These are phyloP conservation scores for Ctenicera cuprea DNA, from an alignment of 2,888 invertebrate species.

Conservation along the genomic window DNA sequence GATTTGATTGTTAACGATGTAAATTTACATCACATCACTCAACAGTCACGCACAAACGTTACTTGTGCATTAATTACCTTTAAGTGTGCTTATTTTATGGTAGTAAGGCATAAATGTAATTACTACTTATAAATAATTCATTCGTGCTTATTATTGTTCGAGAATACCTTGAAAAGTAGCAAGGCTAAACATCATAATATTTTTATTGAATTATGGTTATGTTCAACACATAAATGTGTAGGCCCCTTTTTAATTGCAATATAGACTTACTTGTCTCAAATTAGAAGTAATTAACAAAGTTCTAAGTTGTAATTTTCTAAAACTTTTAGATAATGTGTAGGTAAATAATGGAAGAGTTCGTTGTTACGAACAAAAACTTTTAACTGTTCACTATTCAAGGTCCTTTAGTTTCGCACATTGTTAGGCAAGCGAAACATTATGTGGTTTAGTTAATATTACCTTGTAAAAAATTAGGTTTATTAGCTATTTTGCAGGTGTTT, in stretches of 20 bases:
- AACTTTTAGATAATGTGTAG: not conserved
- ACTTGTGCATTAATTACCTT: constrained; percentile 42
- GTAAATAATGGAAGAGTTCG: constrained; percentile 10
- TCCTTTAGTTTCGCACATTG: not conserved
- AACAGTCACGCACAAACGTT: constrained; percentile 39
- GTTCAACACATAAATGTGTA: not conserved
- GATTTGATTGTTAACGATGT: constrained; percentile 37
- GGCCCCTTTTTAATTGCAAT: not conserved
- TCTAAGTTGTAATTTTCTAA: no score
- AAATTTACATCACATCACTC: constrained; percentile 38
- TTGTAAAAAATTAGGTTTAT: not conserved
- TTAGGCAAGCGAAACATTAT: not conserved
- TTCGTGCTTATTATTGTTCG: constrained; percentile 42
- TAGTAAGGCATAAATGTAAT: constrained; percentile 48
- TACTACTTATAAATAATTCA: constrained; percentile 50
- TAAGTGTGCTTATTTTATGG: constrained; percentile 42
- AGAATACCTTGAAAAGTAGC: constrained; percentile 47
- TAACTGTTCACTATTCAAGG: constrained; percentile 5
- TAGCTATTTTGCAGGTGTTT: not conserved
- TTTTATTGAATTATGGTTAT: constrained; percentile 24
- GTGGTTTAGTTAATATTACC: not conserved
- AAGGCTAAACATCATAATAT: constrained; percentile 41
- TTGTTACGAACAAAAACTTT: not conserved
- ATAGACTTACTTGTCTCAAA: not conserved
- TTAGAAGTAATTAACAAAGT: constrained; percentile 19